Percentiles rank a stretch among this genome's conserved stretches.
Evolutionary conservation across 2,113 vertebrate genomes (phyloP).

Genomic region (Cettia cetti): DNA sequence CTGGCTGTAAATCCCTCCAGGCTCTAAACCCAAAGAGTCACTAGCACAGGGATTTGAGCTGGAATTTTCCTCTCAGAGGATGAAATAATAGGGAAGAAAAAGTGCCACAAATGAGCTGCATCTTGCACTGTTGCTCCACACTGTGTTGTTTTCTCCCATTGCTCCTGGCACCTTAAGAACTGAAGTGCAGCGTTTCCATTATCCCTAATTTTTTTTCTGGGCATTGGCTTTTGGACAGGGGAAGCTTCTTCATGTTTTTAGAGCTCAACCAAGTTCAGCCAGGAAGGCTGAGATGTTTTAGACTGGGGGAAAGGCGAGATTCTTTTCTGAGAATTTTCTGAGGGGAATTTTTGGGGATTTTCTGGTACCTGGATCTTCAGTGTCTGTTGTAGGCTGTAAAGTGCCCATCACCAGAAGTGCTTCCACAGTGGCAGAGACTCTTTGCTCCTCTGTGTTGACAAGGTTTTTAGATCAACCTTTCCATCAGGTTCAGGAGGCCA

Average conservation of each 20-base stretch:
- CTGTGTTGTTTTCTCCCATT: rapidly evolving
- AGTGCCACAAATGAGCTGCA: not conserved
- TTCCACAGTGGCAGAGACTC: not conserved
- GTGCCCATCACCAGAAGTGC: not conserved
- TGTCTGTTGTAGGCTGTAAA: not conserved
- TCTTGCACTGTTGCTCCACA: not conserved
- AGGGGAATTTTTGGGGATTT: not conserved
- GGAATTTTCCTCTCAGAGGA: not conserved
- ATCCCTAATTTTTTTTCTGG: not conserved
- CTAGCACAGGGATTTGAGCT: not conserved
- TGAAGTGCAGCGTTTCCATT: not conserved
- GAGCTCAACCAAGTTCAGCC: too few relatives aligned
- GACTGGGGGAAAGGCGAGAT: too few relatives aligned
- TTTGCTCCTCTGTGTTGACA: not conserved
- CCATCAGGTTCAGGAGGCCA: not conserved
- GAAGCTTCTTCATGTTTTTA: too few relatives aligned
- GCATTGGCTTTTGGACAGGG: too few relatives aligned
- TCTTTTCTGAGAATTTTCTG: too few relatives aligned
- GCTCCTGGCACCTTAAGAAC: not conserved
- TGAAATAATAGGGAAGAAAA: not conserved
- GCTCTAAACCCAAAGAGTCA: not conserved
- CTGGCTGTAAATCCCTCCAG: not conserved
- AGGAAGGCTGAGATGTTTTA: too few relatives aligned
- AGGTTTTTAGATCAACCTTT: not conserved
- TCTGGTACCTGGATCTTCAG: rapidly evolving